A percentile compares a stretch with the other conserved stretches of the same genome.
These are phyloP conservation scores for Ceratina calcarata DNA, from an alignment of 1,140 invertebrate species.

Conservation along the genomic window DNA sequence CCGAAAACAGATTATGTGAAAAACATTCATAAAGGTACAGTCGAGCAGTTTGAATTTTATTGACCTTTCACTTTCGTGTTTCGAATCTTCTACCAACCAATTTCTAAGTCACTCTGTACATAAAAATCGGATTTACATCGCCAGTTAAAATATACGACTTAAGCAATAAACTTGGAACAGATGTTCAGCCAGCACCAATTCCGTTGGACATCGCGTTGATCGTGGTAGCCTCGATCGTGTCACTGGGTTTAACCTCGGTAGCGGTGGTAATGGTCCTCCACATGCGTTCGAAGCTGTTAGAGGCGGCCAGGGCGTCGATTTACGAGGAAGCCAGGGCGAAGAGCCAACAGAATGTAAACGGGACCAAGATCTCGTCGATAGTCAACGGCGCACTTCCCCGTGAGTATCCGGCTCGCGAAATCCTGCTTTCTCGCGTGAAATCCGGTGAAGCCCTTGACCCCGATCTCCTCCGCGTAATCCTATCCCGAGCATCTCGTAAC, in stretches of 20 bases:
- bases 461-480: conserved; percentile 27
- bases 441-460: conserved; percentile 48
- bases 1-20: conserved; percentile 69
- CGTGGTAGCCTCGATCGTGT: conserved; percentile 75
- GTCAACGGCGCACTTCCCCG: conserved; percentile 47
- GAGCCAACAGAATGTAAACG: conserved; percentile 37
- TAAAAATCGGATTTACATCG: neutral
- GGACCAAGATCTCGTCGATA: conserved; percentile 43
- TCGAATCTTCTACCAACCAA: neutral
- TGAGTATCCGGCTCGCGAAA: conserved; percentile 40
- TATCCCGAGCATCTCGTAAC: conserved; percentile 28
- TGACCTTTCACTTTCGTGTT: neutral
- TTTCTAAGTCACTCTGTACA: neutral
- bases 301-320: conserved; percentile 72
- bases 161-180: conserved; percentile 32
- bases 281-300: conserved; percentile 74
- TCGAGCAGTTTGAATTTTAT: neutral
- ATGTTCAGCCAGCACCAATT: conserved; percentile 55
- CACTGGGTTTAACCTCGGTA: conserved; percentile 73
- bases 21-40: conserved; percentile 68
- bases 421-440: conserved; percentile 34
- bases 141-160: neutral
- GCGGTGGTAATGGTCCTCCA: conserved; percentile 74
- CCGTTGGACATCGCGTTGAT: conserved; percentile 74
- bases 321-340: conserved; percentile 70